Conservation (phyloP, 2,113 vertebrate species). For the Plecturocebus donacophilus region DNA sequence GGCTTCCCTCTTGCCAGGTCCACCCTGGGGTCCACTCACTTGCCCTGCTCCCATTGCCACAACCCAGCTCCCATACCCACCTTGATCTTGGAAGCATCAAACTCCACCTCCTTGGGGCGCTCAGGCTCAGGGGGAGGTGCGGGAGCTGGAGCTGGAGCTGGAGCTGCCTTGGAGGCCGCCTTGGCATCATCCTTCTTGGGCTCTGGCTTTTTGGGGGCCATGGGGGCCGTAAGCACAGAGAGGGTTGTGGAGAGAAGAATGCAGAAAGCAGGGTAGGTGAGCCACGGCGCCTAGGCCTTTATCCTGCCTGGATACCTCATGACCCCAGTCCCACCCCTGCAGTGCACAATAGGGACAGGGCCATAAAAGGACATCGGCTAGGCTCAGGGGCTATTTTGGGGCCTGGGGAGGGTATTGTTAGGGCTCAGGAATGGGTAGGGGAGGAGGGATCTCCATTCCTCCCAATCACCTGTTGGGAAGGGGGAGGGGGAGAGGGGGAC, state of each 20-base stretch:
- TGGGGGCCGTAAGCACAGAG: slow-evolving; percentile 60
- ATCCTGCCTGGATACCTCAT: slow-evolving; percentile 81
- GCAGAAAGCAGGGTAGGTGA: not conserved
- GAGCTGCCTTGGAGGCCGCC: slow-evolving; percentile 84
- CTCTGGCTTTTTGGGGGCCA: slow-evolving; percentile 93
- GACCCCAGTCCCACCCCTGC: slow-evolving; percentile 77
- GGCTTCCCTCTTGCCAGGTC: fast-evolving
- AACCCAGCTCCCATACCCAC: slow-evolving; percentile 78
- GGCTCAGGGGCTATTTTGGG: slow-evolving; percentile 92
- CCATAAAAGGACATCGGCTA: slow-evolving; percentile 93
- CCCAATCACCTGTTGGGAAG: slow-evolving; percentile 65
- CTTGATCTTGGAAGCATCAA: slow-evolving; percentile 91
- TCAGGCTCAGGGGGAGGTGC: slow-evolving; percentile 84
- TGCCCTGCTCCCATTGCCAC: not conserved
- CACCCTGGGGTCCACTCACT: not conserved
- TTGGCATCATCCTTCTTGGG: slow-evolving; percentile 96
- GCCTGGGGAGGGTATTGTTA: slow-evolving; percentile 80
- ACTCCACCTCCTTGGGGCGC: slow-evolving; percentile 86
- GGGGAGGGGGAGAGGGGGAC: not conserved
- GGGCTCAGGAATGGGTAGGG: slow-evolving; percentile 53
- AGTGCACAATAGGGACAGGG: slow-evolving; percentile 85
- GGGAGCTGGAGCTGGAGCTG: slow-evolving; percentile 76
- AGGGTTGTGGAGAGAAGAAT: not conserved
- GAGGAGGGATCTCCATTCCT: slow-evolving; percentile 50
- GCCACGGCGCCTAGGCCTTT: slow-evolving; percentile 81